phyloP scores from a whole-genome alignment of 2,888 invertebrate species.

The Odontothrips loti region DNA sequence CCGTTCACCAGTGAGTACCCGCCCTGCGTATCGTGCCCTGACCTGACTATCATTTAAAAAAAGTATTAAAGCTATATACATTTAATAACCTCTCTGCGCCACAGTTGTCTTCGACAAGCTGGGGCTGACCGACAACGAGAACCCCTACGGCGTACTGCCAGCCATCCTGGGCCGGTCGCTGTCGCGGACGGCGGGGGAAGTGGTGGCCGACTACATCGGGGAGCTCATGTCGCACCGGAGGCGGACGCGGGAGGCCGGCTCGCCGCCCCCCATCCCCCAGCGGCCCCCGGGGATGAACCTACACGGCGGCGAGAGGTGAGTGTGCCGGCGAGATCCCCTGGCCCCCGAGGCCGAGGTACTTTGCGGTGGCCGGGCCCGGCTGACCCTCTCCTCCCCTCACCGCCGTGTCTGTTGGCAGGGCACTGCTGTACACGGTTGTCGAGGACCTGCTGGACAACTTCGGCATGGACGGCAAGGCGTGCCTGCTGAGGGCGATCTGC shows the following conservation, averaged over 20 bases:
- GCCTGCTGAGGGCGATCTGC: slow-evolving; percentile 75
- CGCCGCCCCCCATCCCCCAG: slow-evolving; percentile 43
- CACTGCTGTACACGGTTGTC: slow-evolving; percentile 68
- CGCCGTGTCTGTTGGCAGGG: slow-evolving; percentile 50
- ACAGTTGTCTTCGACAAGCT: slow-evolving; percentile 80
- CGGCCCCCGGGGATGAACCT: slow-evolving; percentile 51
- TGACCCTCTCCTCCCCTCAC: neutral
- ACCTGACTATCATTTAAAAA: too few relatives aligned
- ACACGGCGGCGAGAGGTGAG: slow-evolving; percentile 72
- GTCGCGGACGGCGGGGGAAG: slow-evolving; percentile 65
- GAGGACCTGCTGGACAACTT: slow-evolving; percentile 77
- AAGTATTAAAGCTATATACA: too few relatives aligned
- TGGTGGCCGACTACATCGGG: slow-evolving; percentile 68
- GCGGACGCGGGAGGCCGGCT: slow-evolving; percentile 45
- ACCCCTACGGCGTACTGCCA: slow-evolving; percentile 76
- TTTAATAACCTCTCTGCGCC: slow-evolving; percentile 39
- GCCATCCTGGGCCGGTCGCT: slow-evolving; percentile 71
- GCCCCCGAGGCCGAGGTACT: too few relatives aligned
- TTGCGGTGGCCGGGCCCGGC: too few relatives aligned
- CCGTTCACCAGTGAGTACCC: slow-evolving; percentile 74
- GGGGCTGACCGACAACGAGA: slow-evolving; percentile 82
- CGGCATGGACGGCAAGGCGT: slow-evolving; percentile 77
- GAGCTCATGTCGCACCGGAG: slow-evolving; percentile 61
- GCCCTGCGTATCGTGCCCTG: too few relatives aligned
- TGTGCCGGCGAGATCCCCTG: slow-evolving; percentile 11